Evolutionary conservation across 2,888 invertebrate species (phyloP).

Genomic region (Melolontha melolontha): DNA sequence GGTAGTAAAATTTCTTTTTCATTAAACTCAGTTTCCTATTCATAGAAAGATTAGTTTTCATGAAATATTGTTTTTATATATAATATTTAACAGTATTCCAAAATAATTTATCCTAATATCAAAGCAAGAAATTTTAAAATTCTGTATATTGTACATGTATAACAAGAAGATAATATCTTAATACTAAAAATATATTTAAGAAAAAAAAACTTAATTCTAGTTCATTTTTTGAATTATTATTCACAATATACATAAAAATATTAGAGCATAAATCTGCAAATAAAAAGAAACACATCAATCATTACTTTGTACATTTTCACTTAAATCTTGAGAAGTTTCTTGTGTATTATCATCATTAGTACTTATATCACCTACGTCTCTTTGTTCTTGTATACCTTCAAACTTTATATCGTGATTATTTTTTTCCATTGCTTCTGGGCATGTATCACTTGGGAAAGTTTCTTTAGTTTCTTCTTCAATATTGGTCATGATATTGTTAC

Average conservation of each 20-base stretch:
- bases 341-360: slow-evolving; percentile 3
- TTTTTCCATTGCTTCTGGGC: slow-evolving; percentile 2
- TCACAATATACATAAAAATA: slow-evolving; percentile 39
- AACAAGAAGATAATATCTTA: too few relatives aligned
- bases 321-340: slow-evolving; percentile 9
- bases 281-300: slow-evolving; percentile 17
- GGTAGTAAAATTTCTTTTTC: too few relatives aligned
- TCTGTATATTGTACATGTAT: too few relatives aligned
- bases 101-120: too few relatives aligned
- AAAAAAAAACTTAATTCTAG: slow-evolving; percentile 25
- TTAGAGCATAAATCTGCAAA: slow-evolving; percentile 17
- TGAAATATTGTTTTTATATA: too few relatives aligned
- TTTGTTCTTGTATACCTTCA: slow-evolving; percentile 6
- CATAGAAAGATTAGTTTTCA: too few relatives aligned
- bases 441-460: background rate
- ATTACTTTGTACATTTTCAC: slow-evolving; percentile 9
- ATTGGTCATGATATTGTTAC: background rate
- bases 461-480: slow-evolving; percentile 11
- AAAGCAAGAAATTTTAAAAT: too few relatives aligned
- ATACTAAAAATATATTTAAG: slow-evolving; percentile 23
- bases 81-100: too few relatives aligned
- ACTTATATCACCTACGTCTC: background rate
- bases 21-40: too few relatives aligned
- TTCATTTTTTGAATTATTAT: slow-evolving; percentile 30
- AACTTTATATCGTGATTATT: slow-evolving; percentile 5